phyloP scores from a whole-genome alignment of 2,113 vertebrate species.

The Isurus oxyrinchus region DNA sequence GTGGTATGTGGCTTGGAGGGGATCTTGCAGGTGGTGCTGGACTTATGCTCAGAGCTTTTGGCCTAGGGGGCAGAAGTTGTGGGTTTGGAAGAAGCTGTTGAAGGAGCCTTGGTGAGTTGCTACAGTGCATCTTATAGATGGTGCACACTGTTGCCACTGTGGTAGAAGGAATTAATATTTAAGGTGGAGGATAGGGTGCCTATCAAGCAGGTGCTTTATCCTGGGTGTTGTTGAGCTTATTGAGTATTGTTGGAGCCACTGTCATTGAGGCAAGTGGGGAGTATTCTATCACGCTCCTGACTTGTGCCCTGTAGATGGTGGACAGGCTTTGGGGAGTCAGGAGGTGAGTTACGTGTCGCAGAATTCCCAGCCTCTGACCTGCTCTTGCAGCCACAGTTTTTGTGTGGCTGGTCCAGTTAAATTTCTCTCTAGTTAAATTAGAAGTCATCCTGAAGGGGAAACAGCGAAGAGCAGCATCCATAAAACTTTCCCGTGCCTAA shows the following conservation, averaged over 20 bases:
- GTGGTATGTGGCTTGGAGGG: not conserved
- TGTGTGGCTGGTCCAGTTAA: not conserved
- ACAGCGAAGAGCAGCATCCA: not conserved
- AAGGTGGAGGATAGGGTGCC: no score
- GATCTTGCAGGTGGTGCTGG: not conserved
- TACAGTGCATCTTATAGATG: no score
- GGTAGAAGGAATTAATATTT: no score
- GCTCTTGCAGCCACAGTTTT: not conserved
- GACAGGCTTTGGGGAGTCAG: not conserved
- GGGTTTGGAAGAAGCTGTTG: not conserved
- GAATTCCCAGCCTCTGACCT: not conserved
- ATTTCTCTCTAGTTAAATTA: not conserved
- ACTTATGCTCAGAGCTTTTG: not conserved
- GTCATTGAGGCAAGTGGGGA: not conserved
- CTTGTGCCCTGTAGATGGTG: not conserved
- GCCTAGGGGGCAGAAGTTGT: not conserved
- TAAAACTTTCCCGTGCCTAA: not conserved
- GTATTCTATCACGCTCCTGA: not conserved
- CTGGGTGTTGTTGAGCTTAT: not conserved
- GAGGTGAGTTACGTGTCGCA: not conserved
- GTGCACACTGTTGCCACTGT: no score
- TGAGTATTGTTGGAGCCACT: not conserved
- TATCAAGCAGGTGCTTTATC: not conserved
- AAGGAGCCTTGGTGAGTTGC: not conserved
- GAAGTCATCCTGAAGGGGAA: conserved; percentile 42